These are phyloP conservation scores for Pseudomugil gertrudae DNA, from an alignment of 2,797 vertebrate species.

Conservation along the genomic window DNA sequence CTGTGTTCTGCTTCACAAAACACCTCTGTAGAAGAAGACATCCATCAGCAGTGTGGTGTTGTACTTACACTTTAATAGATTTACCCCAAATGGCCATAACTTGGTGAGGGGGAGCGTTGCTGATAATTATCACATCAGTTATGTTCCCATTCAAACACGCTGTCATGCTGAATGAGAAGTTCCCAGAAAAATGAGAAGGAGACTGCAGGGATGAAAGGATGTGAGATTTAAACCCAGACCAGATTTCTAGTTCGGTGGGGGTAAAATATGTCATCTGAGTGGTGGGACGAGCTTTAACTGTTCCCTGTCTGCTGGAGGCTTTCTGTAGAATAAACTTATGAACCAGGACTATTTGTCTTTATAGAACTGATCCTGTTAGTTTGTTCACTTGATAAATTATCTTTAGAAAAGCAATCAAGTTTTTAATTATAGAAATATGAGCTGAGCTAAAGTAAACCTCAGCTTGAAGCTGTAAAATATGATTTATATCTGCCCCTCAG, in stretches of 20 bases:
- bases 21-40: background rate
- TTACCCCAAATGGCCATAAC: background rate
- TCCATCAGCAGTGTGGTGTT: background rate
- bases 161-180: background rate
- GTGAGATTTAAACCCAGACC: conserved; percentile 29
- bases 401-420: background rate
- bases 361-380: background rate
- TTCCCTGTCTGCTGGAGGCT: background rate
- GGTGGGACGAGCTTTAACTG: conserved; percentile 1
- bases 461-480: background rate
- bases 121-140: conserved; percentile 16
- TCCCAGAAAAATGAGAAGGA: background rate
- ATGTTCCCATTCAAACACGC: background rate
- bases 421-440: background rate
- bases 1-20: background rate
- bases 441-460: background rate
- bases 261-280: conserved; percentile 12
- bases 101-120: background rate
- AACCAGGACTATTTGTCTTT: background rate
- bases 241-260: conserved; percentile 16
- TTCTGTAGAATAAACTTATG: background rate
- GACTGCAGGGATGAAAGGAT: conserved; percentile 18
- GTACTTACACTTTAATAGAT: background rate
- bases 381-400: background rate
- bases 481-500: background rate